Base-by-base conservation (phyloP, 2,113 vertebrate species). In the Corydoras sp. region DNA sequence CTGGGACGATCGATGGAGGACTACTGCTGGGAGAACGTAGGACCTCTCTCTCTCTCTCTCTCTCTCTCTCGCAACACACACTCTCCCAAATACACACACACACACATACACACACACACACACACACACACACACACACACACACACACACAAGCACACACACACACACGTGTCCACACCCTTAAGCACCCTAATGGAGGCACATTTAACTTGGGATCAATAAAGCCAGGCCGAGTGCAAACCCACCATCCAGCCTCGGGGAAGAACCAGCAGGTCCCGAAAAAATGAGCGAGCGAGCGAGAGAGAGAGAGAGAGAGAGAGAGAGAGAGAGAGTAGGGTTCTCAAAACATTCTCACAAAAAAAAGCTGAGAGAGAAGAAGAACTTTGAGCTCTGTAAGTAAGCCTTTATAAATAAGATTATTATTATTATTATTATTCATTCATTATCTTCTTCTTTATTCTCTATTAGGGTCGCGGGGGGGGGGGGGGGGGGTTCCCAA, bases 1-100 rank as follows among this genome's bases (percentile, higher is more conserved):
- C 87, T 86, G 89, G 89, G 85, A 88, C 91, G 95, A 97, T 99
- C 93, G 94, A 98, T 93, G 91, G 89, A 88, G 92, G 93, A 92
- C 91, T 94, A 90, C 89, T 92, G 90, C 90, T 90, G 88, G 88
- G 93, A 93, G 95, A 92, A n/a, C 13, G 53, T 91, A 86, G 81
- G 89, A 24, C 89, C 74, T 60, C 48, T 87, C 81, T 89, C 85
- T 78, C 86, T 88, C 82, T 91, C 92, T 89, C 74, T 87, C 81
- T 89, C 85, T 78, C 86, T 88, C 82, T 91, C 92, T 92, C 89
- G 89, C 18, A 24, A 24, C 18, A 24, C 18, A 24, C 18, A 24
- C 18, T 24, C 18, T 24, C 93, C 55, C 60, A 35, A 13, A 48
- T 31, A 51, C 68, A 67, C 50, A 55, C 87, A 88, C 82, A 91